Evolutionary conservation across 2,113 vertebrate genomes (phyloP), one percentile per base, ranked within the genome.

Genomic region (Pipa parva): DNA sequence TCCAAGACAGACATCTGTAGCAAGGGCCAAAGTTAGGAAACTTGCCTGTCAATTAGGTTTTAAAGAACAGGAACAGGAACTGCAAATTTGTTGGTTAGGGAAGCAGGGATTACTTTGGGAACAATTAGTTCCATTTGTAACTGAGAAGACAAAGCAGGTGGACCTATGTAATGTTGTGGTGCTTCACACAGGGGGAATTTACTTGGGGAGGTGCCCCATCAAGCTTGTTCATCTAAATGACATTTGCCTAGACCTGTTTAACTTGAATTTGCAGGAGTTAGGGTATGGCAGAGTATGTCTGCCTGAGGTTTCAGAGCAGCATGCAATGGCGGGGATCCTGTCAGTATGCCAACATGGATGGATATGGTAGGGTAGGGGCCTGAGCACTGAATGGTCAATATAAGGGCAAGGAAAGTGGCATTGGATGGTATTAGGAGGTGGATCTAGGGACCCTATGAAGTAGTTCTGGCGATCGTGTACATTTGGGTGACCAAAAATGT

Each of bases 21-120:
- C 4, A 39, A 2, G 46, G n/a, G 46, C 46, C 21, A 4, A 3
- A 21, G 3, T 49, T 49, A 8, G 6, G 3, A n/a, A 9, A 20
- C 1, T 1, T 2, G 18, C 5, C 1, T 1, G 9, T 2, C 46
- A 49, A 7, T 49, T 49, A 12, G 46, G 46, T 1, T 21, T 49
- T 21, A 8, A 20, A 2, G 1, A 1, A 21, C 5, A 20, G 1
- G 1, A 1, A 21, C 1, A 5, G 2, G 2, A 2, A 7, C n/a
- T 21, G 5, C n/a, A 49, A 22, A 10, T 49, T 1, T 5, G 18
- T 4, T 49, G 46, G 46, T 8, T 49, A 3, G 13, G 46, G 9
- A 5, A 5, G 4, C 7, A 2, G 46, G 46, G 46, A 1, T 7
- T 49, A 1, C 7, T n/a, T 1, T 49, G 46, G 46, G 18, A 6